These are phyloP conservation scores for Mesochorus sp. DNA, from an alignment of 2,888 invertebrate genomes.

Conservation along the genomic window DNA sequence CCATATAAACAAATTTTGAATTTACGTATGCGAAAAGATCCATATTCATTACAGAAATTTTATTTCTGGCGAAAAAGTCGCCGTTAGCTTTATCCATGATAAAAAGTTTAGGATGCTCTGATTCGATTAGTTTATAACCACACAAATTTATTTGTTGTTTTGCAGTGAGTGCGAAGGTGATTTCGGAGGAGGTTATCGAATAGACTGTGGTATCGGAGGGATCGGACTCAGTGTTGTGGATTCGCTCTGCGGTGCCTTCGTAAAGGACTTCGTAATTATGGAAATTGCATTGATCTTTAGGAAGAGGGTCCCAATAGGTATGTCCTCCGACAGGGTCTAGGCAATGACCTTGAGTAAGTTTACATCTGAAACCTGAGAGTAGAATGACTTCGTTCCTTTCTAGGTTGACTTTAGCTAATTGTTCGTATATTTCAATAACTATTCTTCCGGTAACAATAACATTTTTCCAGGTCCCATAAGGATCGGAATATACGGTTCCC, in stretches of 20 bases:
- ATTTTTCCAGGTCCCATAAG: background rate
- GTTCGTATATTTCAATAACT: background rate
- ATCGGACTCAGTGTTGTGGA: background rate
- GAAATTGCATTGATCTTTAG: background rate
- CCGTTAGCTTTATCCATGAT: background rate
- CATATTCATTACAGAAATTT: no score
- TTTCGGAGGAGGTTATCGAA: background rate
- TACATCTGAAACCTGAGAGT: background rate
- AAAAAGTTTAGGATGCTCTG: background rate
- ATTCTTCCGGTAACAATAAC: background rate
- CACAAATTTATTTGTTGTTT: background rate
- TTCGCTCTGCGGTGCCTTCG: background rate
- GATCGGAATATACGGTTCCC: background rate
- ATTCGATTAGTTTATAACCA: background rate
- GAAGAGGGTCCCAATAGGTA: background rate
- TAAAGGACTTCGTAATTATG: background rate
- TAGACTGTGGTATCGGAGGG: background rate
- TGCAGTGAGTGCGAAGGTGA: background rate
- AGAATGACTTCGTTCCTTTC: background rate
- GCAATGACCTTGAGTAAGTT: background rate
- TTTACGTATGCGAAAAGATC: no score
- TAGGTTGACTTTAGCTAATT: background rate
- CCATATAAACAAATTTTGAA: background rate
- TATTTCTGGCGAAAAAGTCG: no score
- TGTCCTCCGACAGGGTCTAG: background rate